phyloP scores from a whole-genome alignment of 2,888 invertebrate species.

The Orgyia antiqua region DNA sequence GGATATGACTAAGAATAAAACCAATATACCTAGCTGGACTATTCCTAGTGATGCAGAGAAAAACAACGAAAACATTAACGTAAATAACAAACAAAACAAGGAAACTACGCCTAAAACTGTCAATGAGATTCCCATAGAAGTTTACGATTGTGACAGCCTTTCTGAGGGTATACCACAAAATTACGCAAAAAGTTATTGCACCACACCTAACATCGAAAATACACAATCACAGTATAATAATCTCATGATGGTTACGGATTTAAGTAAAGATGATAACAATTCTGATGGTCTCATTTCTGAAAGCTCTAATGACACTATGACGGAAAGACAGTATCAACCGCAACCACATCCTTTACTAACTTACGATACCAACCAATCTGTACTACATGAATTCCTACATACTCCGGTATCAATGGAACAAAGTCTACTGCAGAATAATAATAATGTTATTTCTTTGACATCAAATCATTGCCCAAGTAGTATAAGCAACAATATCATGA shows the following conservation, averaged over 20 bases:
- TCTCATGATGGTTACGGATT: conserved; percentile 48
- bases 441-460: conserved; percentile 45
- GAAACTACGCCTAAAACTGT: conserved; percentile 42
- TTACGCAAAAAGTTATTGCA: conserved; percentile 52
- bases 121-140: conserved; percentile 60
- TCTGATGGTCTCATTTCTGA: conserved; percentile 63
- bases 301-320: conserved; percentile 49
- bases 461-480: conserved; percentile 46
- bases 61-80: conserved; percentile 24
- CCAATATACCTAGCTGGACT: conserved; percentile 59
- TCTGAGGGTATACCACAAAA: conserved; percentile 54
- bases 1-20: conserved; percentile 50
- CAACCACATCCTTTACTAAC: conserved; percentile 46
- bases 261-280: conserved; percentile 62
- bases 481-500: conserved; percentile 59
- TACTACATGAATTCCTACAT: conserved; percentile 54
- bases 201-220: conserved; percentile 32
- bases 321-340: conserved; percentile 52
- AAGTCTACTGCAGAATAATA: conserved; percentile 46
- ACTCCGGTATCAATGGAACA: conserved; percentile 54
- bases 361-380: conserved; percentile 47
- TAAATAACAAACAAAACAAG: conserved; percentile 33
- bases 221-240: conserved; percentile 40
- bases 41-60: conserved; percentile 57
- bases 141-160: conserved; percentile 64